These are phyloP conservation scores for Tetramorium bicarinatum DNA, from an alignment of 2,888 invertebrate genomes.

Conservation along the genomic window DNA sequence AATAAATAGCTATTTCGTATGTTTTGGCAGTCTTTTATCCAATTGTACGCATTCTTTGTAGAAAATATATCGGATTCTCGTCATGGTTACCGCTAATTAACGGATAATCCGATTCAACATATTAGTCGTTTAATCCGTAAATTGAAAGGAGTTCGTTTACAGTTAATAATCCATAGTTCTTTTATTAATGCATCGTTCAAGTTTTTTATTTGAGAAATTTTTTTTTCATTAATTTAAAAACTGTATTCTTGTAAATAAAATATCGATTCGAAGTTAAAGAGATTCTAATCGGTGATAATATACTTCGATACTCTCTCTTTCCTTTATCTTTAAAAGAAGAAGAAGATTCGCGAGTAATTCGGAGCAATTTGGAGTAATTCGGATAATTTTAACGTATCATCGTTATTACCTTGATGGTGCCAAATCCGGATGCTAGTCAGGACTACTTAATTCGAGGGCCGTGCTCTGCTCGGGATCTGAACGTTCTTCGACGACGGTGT, in stretches of 20 bases:
- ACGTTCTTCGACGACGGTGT: constrained; percentile 94
- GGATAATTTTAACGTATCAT: background rate
- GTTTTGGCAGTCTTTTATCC: background rate
- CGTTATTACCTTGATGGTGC: constrained; percentile 81
- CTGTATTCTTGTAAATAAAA: background rate
- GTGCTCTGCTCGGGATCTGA: constrained; percentile 92
- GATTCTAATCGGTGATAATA: background rate
- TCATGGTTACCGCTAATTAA: background rate
- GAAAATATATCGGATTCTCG: background rate
- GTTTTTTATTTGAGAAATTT: background rate
- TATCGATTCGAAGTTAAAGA: background rate
- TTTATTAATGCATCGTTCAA: too few relatives aligned
- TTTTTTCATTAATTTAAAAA: background rate
- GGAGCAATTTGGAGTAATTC: too few relatives aligned
- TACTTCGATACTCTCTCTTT: background rate
- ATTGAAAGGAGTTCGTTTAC: background rate
- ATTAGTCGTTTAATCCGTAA: background rate
- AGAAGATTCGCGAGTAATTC: background rate
- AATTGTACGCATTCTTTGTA: background rate
- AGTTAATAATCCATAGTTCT: background rate
- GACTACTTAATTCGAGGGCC: constrained; percentile 83
- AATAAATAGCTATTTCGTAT: background rate
- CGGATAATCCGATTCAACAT: background rate
- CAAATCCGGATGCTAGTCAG: constrained; percentile 84
- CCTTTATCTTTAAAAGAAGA: background rate